A percentile compares a stretch with the other conserved stretches of the same genome.
These are phyloP conservation scores for Tachina lurida DNA, from an alignment of 2,888 invertebrate species.

Conservation along the genomic window DNA sequence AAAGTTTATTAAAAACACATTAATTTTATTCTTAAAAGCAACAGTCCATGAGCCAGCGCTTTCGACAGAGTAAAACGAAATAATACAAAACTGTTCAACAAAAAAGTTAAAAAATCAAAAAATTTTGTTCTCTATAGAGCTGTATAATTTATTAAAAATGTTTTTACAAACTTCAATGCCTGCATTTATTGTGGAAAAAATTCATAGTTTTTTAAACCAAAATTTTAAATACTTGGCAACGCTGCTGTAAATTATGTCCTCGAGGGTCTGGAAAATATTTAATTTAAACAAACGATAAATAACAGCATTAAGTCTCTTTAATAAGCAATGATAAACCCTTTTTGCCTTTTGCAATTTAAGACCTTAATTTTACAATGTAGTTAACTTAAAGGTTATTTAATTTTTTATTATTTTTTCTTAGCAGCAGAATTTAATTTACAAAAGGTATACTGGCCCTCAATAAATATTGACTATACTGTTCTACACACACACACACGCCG, in stretches of 20 bases:
- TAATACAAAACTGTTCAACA: too few species aligned
- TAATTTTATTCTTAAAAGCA: conserved; percentile 24
- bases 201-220: too few species aligned
- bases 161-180: too few species aligned
- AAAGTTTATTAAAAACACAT: conserved; percentile 65
- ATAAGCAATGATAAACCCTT: conserved; percentile 44
- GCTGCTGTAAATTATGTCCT: too few species aligned
- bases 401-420: background rate
- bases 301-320: conserved; percentile 11
- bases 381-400: conserved; percentile 17
- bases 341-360: conserved; percentile 7
- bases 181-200: too few species aligned
- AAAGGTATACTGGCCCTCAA: conserved; percentile 19
- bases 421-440: conserved; percentile 20
- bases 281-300: conserved; percentile 32
- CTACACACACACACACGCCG: background rate
- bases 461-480: background rate
- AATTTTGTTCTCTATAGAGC: too few species aligned
- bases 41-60: background rate
- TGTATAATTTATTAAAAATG: too few species aligned
- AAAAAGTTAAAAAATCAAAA: too few species aligned
- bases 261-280: conserved; percentile 1
- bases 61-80: background rate
- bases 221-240: too few species aligned
- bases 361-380: conserved; percentile 16